These are phyloP conservation scores for Physocephala rufipes DNA, from an alignment of 2,888 invertebrate species.

Conservation along the genomic window DNA sequence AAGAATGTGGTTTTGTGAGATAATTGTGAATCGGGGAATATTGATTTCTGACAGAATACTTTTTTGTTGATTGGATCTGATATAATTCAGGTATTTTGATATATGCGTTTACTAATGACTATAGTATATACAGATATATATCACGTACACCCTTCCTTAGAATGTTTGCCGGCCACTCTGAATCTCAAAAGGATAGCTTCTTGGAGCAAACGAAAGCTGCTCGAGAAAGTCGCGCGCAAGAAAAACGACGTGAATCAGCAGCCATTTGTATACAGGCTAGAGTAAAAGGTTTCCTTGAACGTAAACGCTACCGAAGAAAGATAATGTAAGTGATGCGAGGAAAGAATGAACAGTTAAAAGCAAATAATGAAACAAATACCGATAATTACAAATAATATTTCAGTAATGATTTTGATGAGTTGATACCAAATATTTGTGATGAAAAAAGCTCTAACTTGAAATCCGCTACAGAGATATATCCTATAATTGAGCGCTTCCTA, in stretches of 20 bases:
- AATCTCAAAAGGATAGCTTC: constrained; percentile 75
- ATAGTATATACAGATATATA: too few species aligned
- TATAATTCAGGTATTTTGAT: too few species aligned
- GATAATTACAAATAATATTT: constrained; percentile 49
- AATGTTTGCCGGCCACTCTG: constrained; percentile 74
- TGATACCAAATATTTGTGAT: constrained; percentile 70
- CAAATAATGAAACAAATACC: not conserved
- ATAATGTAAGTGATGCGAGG: constrained; percentile 76
- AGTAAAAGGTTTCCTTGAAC: constrained; percentile 78
- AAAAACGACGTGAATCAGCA: constrained; percentile 81
- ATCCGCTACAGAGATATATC: constrained; percentile 76
- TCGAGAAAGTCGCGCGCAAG: constrained; percentile 86
- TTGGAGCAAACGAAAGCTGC: constrained; percentile 91
- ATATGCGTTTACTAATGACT: too few species aligned
- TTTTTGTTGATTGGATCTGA: too few species aligned
- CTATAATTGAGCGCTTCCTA: constrained; percentile 70
- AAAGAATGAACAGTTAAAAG: too few species aligned
- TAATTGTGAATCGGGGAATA: not conserved
- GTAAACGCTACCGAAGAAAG: constrained; percentile 71
- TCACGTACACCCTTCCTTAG: constrained; percentile 41
- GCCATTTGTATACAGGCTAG: constrained; percentile 79
- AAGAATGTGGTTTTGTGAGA: not conserved
- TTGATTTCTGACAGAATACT: too few species aligned
- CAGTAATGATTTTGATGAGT: constrained; percentile 79
- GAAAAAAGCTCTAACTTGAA: constrained; percentile 70